These are phyloP conservation scores for Xenops minutus DNA, from an alignment of 2,797 vertebrate species.

Conservation along the genomic window DNA sequence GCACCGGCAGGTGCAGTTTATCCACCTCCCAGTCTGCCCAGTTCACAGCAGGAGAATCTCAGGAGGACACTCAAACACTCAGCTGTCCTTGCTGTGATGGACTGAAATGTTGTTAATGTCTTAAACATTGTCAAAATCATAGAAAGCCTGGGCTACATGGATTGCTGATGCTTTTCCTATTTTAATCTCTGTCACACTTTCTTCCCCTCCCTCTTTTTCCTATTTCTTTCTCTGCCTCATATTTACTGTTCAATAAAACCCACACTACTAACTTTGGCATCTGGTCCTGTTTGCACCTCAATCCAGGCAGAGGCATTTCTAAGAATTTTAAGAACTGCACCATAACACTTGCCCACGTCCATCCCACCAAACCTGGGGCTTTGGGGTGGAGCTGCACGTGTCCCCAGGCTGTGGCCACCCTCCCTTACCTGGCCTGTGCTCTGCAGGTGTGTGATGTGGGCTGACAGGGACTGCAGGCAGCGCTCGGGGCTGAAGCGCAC, in stretches of 20 bases:
- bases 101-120: neutral
- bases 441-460: constrained; percentile 65
- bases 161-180: neutral
- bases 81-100: neutral
- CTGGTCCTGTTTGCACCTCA: neutral
- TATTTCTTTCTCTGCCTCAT: neutral
- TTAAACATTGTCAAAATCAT: neutral
- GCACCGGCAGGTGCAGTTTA: neutral
- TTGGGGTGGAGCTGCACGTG: fast-evolving
- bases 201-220: neutral
- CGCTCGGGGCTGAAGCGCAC: constrained; percentile 67
- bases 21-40: neutral
- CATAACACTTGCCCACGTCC: neutral
- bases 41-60: neutral
- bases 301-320: neutral
- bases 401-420: neutral
- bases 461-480: constrained; percentile 70
- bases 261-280: neutral
- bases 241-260: neutral
- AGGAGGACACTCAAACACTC: neutral
- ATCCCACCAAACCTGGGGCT: fast-evolving
- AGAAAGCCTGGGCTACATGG: no score
- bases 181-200: neutral
- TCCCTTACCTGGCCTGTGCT: constrained; percentile 53
- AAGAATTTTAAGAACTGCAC: neutral